Evolutionary conservation across 1,140 invertebrate species (phyloP).

Genomic region (Drosophila athabasca): DNA sequence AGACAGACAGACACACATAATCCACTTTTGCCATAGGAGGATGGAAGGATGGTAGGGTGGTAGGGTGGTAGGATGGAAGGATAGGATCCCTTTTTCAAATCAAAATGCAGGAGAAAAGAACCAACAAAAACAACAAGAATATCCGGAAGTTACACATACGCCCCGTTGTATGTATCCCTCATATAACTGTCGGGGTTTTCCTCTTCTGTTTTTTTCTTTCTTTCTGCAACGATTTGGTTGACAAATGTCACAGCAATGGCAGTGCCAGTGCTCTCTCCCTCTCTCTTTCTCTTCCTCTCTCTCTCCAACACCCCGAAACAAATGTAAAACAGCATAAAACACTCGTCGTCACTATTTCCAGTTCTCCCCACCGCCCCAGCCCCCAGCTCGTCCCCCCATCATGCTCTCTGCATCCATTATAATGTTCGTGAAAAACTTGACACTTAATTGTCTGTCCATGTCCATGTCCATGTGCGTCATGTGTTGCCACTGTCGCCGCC

Average conservation of each 20-base stretch:
- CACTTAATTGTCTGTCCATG: constrained; percentile 73
- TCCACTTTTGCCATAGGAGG: constrained; percentile 55
- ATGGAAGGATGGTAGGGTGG: constrained; percentile 10
- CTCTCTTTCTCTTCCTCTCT: background rate
- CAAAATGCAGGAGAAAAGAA: constrained; percentile 12
- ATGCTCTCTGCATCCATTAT: constrained; percentile 13
- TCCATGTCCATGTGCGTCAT: constrained; percentile 36
- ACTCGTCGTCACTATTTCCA: constrained; percentile 59
- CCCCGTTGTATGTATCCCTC: constrained; percentile 45
- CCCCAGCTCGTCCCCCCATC: background rate
- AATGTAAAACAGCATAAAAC: constrained; percentile 75
- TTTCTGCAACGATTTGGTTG: constrained; percentile 53
- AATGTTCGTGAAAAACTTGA: constrained; percentile 78
- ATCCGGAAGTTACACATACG: constrained; percentile 77
- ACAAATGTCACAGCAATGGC: constrained; percentile 69
- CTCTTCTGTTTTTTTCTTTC: constrained; percentile 24
- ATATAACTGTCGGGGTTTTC: constrained; percentile 6
- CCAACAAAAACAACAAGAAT: constrained; percentile 40
- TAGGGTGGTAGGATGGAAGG: background rate
- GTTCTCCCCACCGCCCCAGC: constrained; percentile 8
- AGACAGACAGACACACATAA: constrained; percentile 49
- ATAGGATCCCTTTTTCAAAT: constrained; percentile 24
- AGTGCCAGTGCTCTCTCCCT: background rate
- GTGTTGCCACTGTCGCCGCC: constrained; percentile 13
- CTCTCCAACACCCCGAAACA: constrained; percentile 22